A percentile compares a stretch with the other conserved stretches of the same genome.
Evolutionary conservation across 2,797 vertebrate genomes (phyloP).

Genomic region (Sebastes baramenuke): DNA sequence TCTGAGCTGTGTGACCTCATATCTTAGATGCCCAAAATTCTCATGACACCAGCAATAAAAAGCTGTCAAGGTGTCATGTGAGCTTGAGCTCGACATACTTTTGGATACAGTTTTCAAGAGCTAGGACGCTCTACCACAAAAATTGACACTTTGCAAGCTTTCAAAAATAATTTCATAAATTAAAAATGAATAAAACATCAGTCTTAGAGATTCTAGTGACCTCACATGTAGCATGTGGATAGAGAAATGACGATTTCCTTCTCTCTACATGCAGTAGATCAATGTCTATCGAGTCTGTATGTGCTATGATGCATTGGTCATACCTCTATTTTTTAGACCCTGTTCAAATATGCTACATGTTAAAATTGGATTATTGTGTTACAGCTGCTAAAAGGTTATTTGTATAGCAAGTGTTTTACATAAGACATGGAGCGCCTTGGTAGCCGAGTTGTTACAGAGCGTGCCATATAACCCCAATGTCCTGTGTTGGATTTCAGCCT

Average conservation of each 20-base stretch:
- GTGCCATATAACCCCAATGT: too few relatives aligned
- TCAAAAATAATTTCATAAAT: background rate
- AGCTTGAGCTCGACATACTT: slow-evolving; percentile 19
- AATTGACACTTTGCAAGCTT: background rate
- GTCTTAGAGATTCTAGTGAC: background rate
- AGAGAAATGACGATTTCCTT: background rate
- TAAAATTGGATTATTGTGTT: background rate
- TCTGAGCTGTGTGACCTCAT: slow-evolving; percentile 20
- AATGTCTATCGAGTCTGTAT: background rate
- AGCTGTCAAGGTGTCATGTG: slow-evolving; percentile 35
- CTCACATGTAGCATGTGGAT: background rate
- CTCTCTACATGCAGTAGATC: background rate
- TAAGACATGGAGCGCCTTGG: too few relatives aligned
- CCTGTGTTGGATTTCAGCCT: too few relatives aligned
- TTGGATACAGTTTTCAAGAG: slow-evolving; percentile 17
- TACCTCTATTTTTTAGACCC: background rate
- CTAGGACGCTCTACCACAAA: background rate
- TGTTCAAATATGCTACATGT: background rate
- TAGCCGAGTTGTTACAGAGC: too few relatives aligned
- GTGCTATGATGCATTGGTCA: background rate
- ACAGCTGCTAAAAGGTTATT: background rate
- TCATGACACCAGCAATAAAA: slow-evolving; percentile 33
- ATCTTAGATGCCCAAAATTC: background rate
- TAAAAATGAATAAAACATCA: background rate
- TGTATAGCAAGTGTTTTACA: too few relatives aligned